Evolutionary conservation across 2,113 vertebrate species (phyloP).

Genomic region (Seriola dumerili): DNA sequence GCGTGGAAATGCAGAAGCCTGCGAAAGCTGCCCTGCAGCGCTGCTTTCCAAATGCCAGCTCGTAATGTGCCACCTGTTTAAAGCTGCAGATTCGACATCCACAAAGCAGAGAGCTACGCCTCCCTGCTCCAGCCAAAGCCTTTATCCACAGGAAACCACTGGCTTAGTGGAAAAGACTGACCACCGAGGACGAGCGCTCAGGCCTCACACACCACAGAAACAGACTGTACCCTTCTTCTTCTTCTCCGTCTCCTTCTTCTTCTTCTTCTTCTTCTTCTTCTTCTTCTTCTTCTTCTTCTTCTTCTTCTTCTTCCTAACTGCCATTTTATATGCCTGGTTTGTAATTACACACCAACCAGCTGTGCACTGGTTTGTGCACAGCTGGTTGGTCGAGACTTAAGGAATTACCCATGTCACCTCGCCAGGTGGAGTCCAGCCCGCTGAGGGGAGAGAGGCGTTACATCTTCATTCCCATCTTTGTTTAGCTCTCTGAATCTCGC

Average conservation of each 20-base stretch:
- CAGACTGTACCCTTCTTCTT: conserved; percentile 7
- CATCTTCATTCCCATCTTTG: conserved; percentile 22
- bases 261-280: conserved; percentile 1
- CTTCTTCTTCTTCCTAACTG: no score
- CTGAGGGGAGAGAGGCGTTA: conserved; percentile 3
- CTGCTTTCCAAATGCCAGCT: conserved; percentile 51
- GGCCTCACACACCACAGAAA: conserved; percentile 19
- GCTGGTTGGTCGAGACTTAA: conserved; percentile 31
- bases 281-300: neutral
- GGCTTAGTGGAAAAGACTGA: conserved; percentile 22
- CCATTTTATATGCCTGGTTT: no score
- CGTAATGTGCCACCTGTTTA: conserved; percentile 65
- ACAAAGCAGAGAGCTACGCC: neutral
- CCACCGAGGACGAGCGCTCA: conserved; percentile 36
- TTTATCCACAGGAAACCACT: conserved; percentile 47
- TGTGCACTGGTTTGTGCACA: neutral
- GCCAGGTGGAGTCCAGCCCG: conserved; percentile 34
- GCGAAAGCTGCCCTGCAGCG: conserved; percentile 59
- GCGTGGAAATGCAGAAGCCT: conserved; percentile 31
- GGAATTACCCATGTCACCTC: conserved; percentile 45
- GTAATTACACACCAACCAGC: neutral
- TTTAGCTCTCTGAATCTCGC: conserved; percentile 9
- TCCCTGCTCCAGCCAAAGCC: conserved; percentile 38
- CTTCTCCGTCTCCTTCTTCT: no score
- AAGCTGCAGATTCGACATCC: conserved; percentile 48